Base-by-base conservation (phyloP, 2,113 vertebrate genomes). In the Hyperopisus bebe region DNA sequence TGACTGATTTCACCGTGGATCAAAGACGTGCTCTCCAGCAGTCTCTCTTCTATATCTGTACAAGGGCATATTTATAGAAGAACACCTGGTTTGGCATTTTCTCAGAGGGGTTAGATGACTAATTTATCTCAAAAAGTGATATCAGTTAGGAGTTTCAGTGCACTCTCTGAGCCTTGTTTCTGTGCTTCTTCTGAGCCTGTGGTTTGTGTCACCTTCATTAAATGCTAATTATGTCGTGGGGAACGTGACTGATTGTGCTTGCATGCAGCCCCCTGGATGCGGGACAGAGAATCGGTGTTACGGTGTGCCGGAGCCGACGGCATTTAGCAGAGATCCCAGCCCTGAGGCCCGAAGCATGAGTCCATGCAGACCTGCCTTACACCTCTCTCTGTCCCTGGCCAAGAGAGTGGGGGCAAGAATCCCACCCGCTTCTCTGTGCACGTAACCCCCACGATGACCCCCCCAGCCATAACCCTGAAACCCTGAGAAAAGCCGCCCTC, bases 371-470 rank as follows among this genome's bases (percentile, higher is more conserved):
- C 88, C 83, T 19, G 66, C 17, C 15, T 84, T 24, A 5, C 82
- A 44, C n/a, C n/a, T 3, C 35, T 80, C 35, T 21, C 35, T 80
- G 35, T 80, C 74, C 35, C 35, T 80, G 35, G n/a, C n/a, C 27
- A 70, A 70, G 27, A 66, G 62, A 70, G 11, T 15, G 10, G 21
- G 47, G 87, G 94, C 94, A 94, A 17, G 94, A 95, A 95, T 93
- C 94, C 95, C 83, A 95, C 95, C 95, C 95, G 94, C 94, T 91
- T 94, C 94, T 93, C 94, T 94, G 95, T 96, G 97, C 97, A 96
- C 97, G 96, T 98, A 97, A 98, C 98, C 98, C 95, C 94, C 95
- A 98, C 99, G 98, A 98, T 99, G 98, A 98, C 97, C 96, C 96
- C 95, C 95, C 92, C 96, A 96, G 95, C 96, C 96, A 96, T 98